Conservation (phyloP, 1,140 invertebrate species). For the Lepidurus packardi region DNA sequence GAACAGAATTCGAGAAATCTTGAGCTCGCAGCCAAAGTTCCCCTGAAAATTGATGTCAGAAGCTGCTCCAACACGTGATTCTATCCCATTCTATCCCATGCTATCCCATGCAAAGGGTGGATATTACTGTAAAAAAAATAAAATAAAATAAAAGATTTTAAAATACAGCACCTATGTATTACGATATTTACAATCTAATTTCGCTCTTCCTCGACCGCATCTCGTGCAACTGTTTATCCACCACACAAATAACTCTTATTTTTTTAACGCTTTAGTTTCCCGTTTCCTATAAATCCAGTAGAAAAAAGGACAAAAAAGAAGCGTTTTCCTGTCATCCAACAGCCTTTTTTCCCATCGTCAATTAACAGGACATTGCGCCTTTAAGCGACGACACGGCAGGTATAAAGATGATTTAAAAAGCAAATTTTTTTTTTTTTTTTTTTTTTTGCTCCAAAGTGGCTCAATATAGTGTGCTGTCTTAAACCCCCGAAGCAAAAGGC, state of each 20-base stretch:
- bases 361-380: neutral
- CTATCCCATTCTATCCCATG: too few species aligned
- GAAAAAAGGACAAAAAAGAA: too few species aligned
- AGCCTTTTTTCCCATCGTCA: neutral
- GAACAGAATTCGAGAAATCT: constrained; percentile 8
- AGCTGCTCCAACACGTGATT: neutral
- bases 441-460: neutral
- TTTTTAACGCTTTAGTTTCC: too few species aligned
- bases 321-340: too few species aligned
- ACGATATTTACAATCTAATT: neutral
- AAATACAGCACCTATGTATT: constrained; percentile 10
- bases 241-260: too few species aligned
- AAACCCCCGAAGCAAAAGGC: neutral
- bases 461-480: neutral
- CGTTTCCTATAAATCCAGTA: too few species aligned
- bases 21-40: neutral
- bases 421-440: too few species aligned
- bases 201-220: neutral
- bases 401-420: neutral
- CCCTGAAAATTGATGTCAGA: neutral
- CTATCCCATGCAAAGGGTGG: neutral
- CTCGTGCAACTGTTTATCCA: too few species aligned
- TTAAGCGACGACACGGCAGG: neutral
- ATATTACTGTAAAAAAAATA: neutral
- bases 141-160: neutral